Percentiles rank a stretch among this genome's conserved stretches.
Conservation (phyloP, 2,888 invertebrate species). For the Brachycybe producta region DNA sequence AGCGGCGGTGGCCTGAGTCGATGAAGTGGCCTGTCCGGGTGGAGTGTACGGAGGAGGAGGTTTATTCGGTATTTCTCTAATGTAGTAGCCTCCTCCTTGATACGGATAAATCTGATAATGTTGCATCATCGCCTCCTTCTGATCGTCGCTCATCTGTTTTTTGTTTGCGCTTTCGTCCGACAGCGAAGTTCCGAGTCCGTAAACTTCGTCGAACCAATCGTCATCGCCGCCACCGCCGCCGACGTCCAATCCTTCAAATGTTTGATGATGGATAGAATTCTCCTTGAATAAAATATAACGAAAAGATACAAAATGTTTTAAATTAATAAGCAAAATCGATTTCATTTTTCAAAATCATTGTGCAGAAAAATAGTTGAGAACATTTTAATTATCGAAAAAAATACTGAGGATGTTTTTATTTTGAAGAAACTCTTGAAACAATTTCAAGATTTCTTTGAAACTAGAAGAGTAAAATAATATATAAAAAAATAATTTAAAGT, state of each 20-base stretch:
- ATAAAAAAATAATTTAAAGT: too few species aligned
- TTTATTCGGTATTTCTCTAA: slow-evolving; percentile 57
- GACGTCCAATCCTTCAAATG: slow-evolving; percentile 22
- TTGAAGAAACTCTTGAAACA: too few species aligned
- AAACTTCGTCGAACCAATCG: slow-evolving; percentile 33
- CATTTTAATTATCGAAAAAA: neutral
- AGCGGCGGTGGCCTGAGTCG: neutral
- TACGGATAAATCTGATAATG: slow-evolving; percentile 18
- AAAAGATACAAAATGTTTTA: slow-evolving; percentile 12
- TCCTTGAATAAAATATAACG: slow-evolving; percentile 20
- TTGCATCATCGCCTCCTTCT: too few species aligned
- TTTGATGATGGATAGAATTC: neutral
- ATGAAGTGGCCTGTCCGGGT: slow-evolving; percentile 31
- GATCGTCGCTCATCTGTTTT: slow-evolving; percentile 46
- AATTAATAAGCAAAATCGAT: neutral
- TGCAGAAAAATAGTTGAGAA: too few species aligned
- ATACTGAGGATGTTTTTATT: neutral
- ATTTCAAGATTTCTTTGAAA: too few species aligned
- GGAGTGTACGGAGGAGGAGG: slow-evolving; percentile 63
- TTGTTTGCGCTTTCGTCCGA: slow-evolving; percentile 22
- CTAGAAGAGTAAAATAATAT: too few species aligned
- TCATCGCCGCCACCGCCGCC: slow-evolving; percentile 23
- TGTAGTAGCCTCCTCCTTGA: slow-evolving; percentile 39
- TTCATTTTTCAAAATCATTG: too few species aligned
- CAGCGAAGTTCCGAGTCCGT: too few species aligned